A percentile compares a stretch with the other conserved stretches of the same genome.
Evolutionary conservation across 2,797 vertebrate genomes (phyloP).

Genomic region (Acestrorhynchus altus): DNA sequence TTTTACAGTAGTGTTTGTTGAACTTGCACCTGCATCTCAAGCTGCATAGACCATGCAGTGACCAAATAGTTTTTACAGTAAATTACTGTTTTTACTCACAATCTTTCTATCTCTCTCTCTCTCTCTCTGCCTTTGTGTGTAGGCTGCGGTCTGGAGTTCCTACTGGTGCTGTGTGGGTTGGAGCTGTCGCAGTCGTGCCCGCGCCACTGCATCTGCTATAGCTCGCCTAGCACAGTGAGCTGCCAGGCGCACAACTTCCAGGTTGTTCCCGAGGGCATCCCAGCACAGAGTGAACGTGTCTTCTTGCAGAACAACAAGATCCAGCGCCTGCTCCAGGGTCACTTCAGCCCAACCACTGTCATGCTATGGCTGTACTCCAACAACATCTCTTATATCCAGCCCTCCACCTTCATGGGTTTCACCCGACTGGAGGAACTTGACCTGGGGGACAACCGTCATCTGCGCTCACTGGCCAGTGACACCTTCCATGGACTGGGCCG

Average conservation of each 20-base stretch:
- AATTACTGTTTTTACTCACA: background rate
- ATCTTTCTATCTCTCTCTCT: background rate
- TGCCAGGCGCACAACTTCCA: constrained; percentile 96
- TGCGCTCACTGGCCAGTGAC: constrained; percentile 88
- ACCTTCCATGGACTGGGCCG: constrained; percentile 92
- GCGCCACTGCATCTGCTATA: constrained; percentile 94
- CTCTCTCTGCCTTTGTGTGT: constrained; percentile 24
- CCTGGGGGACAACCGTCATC: constrained; percentile 92
- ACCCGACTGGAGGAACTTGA: constrained; percentile 94
- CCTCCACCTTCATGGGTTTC: constrained; percentile 91
- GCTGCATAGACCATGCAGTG: background rate
- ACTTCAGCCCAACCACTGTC: constrained; percentile 92
- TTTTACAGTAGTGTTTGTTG: background rate
- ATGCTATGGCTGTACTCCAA: constrained; percentile 98
- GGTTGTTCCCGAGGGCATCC: constrained; percentile 92
- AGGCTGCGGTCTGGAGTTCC: constrained; percentile 89
- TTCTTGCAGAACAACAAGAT: constrained; percentile 98
- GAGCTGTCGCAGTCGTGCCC: constrained; percentile 86
- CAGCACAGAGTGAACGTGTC: constrained; percentile 91
- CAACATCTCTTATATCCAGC: constrained; percentile 96
- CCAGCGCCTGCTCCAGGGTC: constrained; percentile 87
- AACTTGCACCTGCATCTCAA: background rate
- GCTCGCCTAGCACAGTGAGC: constrained; percentile 94
- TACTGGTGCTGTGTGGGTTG: constrained; percentile 90
- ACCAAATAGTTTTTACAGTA: background rate